Evolutionary conservation across 1,140 invertebrate species (phyloP), one percentile per base, ranked within the genome.

Genomic region (Gonatopus flavifemur): DNA sequence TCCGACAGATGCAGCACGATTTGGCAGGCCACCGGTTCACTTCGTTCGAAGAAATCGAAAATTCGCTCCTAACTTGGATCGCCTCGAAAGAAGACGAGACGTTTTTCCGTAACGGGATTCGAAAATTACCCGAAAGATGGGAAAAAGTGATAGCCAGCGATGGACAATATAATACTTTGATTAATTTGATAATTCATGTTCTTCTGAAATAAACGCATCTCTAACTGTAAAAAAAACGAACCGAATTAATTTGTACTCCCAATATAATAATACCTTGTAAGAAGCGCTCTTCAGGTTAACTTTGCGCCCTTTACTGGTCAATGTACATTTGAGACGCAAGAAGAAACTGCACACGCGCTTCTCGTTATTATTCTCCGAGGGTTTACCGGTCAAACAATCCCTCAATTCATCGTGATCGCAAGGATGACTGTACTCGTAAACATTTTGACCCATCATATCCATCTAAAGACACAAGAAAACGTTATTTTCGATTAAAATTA

Each of bases 361-460:
- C 53, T 72, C 70, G 25, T 72, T 55, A 19, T 59, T 63, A 13
- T 63, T 62, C 41, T 79, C 79, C 1, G 30, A 33, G 3, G 81
- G 68, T 49, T 87, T 88, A 20, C 79, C 61, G 0, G 80, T 79
- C 3, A 96, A 77, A 13, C 90, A 85, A 46, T 94, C 89, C 37
- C 86, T 87, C 12, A 97, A 85, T 74, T 98, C 94, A 30, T 91
- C 90, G 67, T 97, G 94, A 76, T 98, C 94, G 69, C 94, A 96
- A 7, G 93, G 93, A 77, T 98, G 94, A 41, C 87, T 89, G 67
- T 94, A 95, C 57, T 97, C 94, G 78, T 88, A 96, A 22, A 97
- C 86, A 70, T 89, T 95, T 62, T 94, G 91, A 1, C 94, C 94
- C 82, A 96, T 87, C 72, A 96, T 84, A 71, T 97, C 94, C 79